Percentiles rank a stretch among this genome's conserved stretches.
phyloP scores from a whole-genome alignment of 2,888 invertebrate genomes.

The Sarcophaga caerulescens region DNA sequence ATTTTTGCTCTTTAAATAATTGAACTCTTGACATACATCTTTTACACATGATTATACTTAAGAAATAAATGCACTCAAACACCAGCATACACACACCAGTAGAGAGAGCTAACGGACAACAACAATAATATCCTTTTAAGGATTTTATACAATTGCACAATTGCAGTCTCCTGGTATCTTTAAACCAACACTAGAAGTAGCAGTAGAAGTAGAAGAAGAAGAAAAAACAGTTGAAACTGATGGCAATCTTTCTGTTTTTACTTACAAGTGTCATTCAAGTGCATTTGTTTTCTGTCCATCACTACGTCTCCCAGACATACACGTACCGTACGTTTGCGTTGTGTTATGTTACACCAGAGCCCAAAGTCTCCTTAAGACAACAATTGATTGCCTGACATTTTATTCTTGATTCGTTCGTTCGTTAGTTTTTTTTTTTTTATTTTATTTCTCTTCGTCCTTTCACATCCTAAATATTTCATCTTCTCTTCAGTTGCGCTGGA shows the following conservation, averaged over 20 bases:
- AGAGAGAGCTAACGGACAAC: not conserved
- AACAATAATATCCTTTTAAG: constrained; percentile 61
- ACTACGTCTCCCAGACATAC: not conserved
- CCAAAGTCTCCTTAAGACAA: constrained; percentile 49
- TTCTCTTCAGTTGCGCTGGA: constrained; percentile 10
- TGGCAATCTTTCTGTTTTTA: constrained; percentile 49
- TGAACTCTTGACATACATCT: constrained; percentile 61
- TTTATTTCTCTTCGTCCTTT: constrained; percentile 3
- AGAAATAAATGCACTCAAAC: constrained; percentile 19
- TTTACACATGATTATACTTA: constrained; percentile 42
- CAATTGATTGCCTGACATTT: constrained; percentile 62
- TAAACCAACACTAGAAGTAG: not conserved
- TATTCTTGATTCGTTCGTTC: constrained; percentile 36
- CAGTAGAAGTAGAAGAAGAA: not conserved
- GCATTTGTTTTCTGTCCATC: constrained; percentile 59
- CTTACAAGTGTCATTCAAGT: constrained; percentile 64
- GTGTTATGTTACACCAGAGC: not conserved
- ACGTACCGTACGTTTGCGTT: constrained; percentile 4
- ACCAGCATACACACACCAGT: not conserved
- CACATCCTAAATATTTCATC: constrained; percentile 20
- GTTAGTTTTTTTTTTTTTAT: not conserved
- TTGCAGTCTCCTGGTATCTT: constrained; percentile 14
- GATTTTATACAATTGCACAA: constrained; percentile 11
- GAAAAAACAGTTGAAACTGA: constrained; percentile 17
- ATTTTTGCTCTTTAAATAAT: constrained; percentile 53